Conservation (phyloP, 2,888 invertebrate species). For the Drosophila imparisetae region DNA sequence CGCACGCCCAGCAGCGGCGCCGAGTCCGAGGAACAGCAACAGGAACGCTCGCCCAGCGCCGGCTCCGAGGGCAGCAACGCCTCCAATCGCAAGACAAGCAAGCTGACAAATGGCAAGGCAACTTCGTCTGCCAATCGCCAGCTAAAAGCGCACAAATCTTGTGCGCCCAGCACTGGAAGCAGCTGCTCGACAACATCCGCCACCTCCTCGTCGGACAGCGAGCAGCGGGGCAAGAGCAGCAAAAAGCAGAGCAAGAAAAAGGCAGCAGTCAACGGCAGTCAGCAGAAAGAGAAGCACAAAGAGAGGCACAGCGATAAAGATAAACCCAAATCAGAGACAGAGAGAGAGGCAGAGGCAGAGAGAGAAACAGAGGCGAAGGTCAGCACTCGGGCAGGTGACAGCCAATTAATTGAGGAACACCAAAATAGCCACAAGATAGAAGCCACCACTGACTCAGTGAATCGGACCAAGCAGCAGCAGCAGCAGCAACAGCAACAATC, state of each 20-base stretch:
- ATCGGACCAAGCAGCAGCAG: conserved; percentile 25
- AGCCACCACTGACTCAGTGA: conserved; percentile 46
- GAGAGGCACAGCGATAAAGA: conserved; percentile 2
- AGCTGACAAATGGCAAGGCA: conserved; percentile 20
- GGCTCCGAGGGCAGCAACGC: conserved; percentile 86
- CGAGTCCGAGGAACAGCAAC: conserved; percentile 80
- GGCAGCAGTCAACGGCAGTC: conserved; percentile 41
- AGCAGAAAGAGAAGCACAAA: conserved; percentile 36
- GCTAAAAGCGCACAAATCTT: conserved; percentile 63
- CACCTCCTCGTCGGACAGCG: conserved; percentile 76
- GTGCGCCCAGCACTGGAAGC: conserved; percentile 71
- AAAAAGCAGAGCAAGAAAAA: conserved; percentile 79
- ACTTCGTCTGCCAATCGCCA: conserved; percentile 77
- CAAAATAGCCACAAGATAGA: conserved; percentile 69
- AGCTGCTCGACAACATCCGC: conserved; percentile 70
- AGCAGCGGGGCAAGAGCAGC: conserved; percentile 65
- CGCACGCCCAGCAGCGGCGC: conserved; percentile 84
- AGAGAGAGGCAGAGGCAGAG: background rate
- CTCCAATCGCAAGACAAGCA: conserved; percentile 69
- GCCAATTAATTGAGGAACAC: conserved; percentile 42
- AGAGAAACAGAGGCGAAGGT: conserved; percentile 33
- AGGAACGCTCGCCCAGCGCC: conserved; percentile 85
- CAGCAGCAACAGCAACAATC: conserved; percentile 68
- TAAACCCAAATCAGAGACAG: background rate
- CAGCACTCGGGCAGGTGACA: conserved; percentile 46